Evolutionary conservation across 2,113 vertebrate genomes (phyloP).

Genomic region (Martes martes): DNA sequence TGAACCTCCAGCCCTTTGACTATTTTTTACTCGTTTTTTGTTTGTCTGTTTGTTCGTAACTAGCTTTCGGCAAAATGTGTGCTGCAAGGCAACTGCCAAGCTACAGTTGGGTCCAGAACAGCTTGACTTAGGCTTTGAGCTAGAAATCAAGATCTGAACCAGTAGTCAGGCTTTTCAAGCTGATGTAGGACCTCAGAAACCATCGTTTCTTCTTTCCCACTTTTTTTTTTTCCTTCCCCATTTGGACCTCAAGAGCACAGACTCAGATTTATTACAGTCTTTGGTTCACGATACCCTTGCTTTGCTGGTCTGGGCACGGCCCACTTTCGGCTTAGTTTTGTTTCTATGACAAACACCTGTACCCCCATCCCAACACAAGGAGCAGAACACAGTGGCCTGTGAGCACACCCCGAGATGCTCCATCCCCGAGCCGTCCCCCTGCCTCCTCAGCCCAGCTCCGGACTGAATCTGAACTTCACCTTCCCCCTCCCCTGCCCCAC

Average conservation of each 20-base stretch:
- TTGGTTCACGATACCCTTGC: fast-evolving
- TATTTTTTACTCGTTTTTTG: not conserved
- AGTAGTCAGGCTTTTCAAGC: not conserved
- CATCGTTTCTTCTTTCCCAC: not conserved
- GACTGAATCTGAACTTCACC: not conserved
- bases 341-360: not conserved
- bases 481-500: not conserved
- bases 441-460: not conserved
- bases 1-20: not conserved
- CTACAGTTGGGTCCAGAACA: not conserved
- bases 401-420: fast-evolving
- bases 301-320: not conserved
- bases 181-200: too few relatives aligned
- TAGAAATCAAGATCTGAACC: not conserved
- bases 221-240: not conserved
- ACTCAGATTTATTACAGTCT: fast-evolving
- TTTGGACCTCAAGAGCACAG: not conserved
- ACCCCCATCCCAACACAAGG: too few relatives aligned
- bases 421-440: fast-evolving
- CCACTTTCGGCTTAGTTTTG: not conserved
- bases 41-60: not conserved
- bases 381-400: too few relatives aligned
- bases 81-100: not conserved
- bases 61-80: not conserved
- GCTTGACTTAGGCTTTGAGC: not conserved